A percentile compares a stretch with the other conserved stretches of the same genome.
Evolutionary conservation across 2,888 invertebrate genomes (phyloP).

Genomic region (Dascillus cervinus): DNA sequence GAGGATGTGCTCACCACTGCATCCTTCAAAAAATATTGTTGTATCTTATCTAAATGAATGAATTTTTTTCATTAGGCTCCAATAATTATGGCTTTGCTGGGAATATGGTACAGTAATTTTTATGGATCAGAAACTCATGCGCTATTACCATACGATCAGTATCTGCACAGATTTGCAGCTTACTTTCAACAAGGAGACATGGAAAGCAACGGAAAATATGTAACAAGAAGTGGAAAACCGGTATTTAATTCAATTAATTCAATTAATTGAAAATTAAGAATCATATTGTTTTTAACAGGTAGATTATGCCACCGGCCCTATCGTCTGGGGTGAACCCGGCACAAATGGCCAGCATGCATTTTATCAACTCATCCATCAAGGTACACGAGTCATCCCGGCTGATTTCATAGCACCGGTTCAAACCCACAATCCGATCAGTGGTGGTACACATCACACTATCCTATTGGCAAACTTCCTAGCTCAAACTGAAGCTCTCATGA

Average conservation of each 20-base stretch:
- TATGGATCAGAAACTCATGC: conserved; percentile 94
- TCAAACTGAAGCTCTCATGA: conserved; percentile 98
- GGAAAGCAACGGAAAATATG: conserved; percentile 98
- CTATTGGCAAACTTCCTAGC: conserved; percentile 95
- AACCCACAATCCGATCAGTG: conserved; percentile 79
- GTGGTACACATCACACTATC: conserved; percentile 86
- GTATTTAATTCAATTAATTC: conserved; percentile 41
- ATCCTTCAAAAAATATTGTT: too few species aligned
- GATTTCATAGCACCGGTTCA: conserved; percentile 94
- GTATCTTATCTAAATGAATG: background rate
- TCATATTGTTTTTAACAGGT: conserved; percentile 26
- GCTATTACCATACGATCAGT: conserved; percentile 96
- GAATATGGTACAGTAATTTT: conserved; percentile 93
- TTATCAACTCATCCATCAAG: conserved; percentile 98
- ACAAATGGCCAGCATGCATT: conserved; percentile 99
- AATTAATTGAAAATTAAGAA: background rate
- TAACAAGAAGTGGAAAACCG: conserved; percentile 60
- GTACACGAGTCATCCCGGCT: conserved; percentile 77
- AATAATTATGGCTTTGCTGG: conserved; percentile 84
- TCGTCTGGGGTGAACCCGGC: conserved; percentile 97
- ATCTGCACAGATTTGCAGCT: conserved; percentile 96
- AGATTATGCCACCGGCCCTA: conserved; percentile 64
- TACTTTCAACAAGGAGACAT: conserved; percentile 99
- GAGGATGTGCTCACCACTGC: too few species aligned
- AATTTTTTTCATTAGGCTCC: conserved; percentile 59